Evolutionary conservation across 1,140 invertebrate genomes (phyloP).

Genomic region (Neodiprion pinetum): DNA sequence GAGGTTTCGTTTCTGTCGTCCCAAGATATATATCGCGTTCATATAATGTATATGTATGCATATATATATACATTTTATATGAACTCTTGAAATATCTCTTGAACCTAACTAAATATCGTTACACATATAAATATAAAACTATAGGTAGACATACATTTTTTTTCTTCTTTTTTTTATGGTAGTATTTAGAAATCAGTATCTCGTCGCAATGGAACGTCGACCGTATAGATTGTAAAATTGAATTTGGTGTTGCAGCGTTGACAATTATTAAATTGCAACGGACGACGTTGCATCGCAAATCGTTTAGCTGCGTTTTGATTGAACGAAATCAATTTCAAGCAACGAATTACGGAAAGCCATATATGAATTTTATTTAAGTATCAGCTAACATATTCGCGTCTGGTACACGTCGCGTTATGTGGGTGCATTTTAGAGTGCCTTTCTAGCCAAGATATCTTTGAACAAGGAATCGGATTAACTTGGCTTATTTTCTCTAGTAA

Average conservation of each 20-base stretch:
- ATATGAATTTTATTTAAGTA: constrained; percentile 12
- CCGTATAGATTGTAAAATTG: neutral
- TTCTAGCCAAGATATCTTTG: constrained; percentile 1
- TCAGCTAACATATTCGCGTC: neutral
- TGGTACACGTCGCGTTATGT: neutral
- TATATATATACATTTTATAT: too few relatives aligned
- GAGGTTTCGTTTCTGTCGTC: neutral
- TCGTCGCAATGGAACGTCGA: neutral
- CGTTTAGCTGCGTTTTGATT: constrained; percentile 20
- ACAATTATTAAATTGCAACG: neutral
- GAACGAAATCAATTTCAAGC: constrained; percentile 37
- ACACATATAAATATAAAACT: too few relatives aligned
- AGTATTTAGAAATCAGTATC: neutral
- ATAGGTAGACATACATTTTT: too few relatives aligned
- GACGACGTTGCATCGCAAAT: neutral
- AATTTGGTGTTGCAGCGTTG: neutral
- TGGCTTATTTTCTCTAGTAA: neutral
- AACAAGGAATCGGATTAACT: neutral
- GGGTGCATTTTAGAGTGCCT: constrained; percentile 1
- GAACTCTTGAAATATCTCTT: too few relatives aligned
- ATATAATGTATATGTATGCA: neutral
- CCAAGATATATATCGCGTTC: neutral
- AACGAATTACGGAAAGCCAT: constrained; percentile 39
- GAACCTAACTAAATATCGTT: too few relatives aligned
- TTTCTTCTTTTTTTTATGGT: too few relatives aligned